phyloP scores from a whole-genome alignment of 2,888 invertebrate genomes.

The Cosmia pyralina region DNA sequence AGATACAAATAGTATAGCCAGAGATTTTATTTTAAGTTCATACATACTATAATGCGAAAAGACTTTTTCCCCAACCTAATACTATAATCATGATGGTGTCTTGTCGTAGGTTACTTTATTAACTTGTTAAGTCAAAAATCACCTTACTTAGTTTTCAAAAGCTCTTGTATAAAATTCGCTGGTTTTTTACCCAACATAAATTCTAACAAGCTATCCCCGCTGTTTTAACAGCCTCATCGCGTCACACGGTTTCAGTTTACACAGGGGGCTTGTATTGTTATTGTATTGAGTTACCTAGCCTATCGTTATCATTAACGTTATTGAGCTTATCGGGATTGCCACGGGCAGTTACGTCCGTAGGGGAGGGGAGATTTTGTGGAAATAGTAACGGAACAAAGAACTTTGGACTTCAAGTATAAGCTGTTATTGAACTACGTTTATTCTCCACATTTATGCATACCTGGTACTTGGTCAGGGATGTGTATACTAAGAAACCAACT shows the following conservation, averaged over 20 bases:
- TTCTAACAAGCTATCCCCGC: conserved; percentile 22
- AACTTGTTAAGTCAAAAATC: too few relatives aligned
- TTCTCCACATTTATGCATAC: too few relatives aligned
- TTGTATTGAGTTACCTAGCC: conserved; percentile 62
- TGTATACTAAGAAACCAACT: too few relatives aligned
- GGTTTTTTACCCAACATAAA: neutral
- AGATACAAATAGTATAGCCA: too few relatives aligned
- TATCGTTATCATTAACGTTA: conserved; percentile 65
- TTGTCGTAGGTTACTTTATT: too few relatives aligned
- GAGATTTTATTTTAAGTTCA: too few relatives aligned
- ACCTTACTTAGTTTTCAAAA: neutral
- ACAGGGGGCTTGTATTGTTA: conserved; percentile 62
- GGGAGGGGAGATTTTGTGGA: conserved; percentile 8
- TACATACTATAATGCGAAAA: too few relatives aligned
- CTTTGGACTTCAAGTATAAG: neutral
- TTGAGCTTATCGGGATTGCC: conserved; percentile 53
- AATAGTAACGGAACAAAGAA: neutral
- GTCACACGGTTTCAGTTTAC: conserved; percentile 66
- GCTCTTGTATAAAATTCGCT: too few relatives aligned
- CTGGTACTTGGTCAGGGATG: too few relatives aligned
- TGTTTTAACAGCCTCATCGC: conserved; percentile 29
- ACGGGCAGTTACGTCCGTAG: conserved; percentile 7
- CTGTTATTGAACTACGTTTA: neutral
- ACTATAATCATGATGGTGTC: too few relatives aligned
- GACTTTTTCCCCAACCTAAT: too few relatives aligned